Base-by-base conservation (phyloP, 2,797 vertebrate genomes). In the Rhyacichthys aspro region DNA sequence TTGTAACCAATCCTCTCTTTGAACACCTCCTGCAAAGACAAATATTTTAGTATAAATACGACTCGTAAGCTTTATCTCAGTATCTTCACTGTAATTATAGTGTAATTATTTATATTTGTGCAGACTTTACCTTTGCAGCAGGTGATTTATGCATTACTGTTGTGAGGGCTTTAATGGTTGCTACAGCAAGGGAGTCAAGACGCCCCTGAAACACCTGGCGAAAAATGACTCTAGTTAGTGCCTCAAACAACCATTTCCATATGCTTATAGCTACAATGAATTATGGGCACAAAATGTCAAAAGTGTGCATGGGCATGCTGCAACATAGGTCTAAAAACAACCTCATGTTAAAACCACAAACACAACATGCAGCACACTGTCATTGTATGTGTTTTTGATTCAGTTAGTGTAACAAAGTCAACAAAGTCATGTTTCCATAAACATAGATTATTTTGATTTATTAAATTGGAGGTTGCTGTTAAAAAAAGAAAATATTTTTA, bases 101-200 rank as follows among this genome's bases (percentile, higher is more conserved):
- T 7, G 12, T 14, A 41, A 1, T 8, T 41, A 41, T 41, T 1
- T 36, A 1, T 3, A 12, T 37, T 14, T 41, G 12, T 14, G 14
- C 39, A 41, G 39, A 16, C 5, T 67, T 84, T 80, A 95, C 98
- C 96, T 99, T 99, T 78, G 98, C 97, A 84, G 96, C 96, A 28
- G 97, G 98, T 48, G 97, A 98, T 84, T 95, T 98, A 81, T 95
- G 95, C 95, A 99, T 98, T 77, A 99, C 95, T 52, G 96, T 96
- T 41, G 95, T 98, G 71, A 99, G 93, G 67, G 97, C 94, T 83
- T 95, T 96, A 86, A 99, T 98, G 47, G 96, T 94, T 36, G 96
- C 95, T 28, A 98, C 91, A 19, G 96, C 94, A 70, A 99, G 92
- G 73, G 88, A 90, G 88, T 99, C 96, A 1, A 98, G 85, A 52